phyloP scores from a whole-genome alignment of 2,888 invertebrate genomes.

The Byasa hedistus region DNA sequence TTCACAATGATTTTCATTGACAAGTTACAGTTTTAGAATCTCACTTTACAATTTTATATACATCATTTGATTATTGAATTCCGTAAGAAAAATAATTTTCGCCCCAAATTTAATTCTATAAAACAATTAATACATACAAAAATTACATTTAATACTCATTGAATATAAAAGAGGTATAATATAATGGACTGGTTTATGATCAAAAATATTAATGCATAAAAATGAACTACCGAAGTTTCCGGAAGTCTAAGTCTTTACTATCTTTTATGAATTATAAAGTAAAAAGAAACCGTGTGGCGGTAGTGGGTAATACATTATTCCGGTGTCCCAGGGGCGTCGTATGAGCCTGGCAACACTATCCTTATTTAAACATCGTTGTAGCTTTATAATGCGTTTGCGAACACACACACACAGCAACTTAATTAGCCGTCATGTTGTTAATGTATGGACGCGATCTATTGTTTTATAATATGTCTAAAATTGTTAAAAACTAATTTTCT shows the following conservation, averaged over 20 bases:
- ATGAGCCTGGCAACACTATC: slow-evolving; percentile 10
- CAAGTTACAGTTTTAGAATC: too few relatives aligned
- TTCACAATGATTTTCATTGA: too few relatives aligned
- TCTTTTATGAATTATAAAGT: slow-evolving; percentile 17
- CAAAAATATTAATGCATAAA: background rate
- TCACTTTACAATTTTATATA: too few relatives aligned
- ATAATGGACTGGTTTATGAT: background rate
- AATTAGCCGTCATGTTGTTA: slow-evolving; percentile 19
- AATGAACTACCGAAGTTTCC: background rate
- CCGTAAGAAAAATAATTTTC: too few relatives aligned
- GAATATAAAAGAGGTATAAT: too few relatives aligned
- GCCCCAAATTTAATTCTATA: too few relatives aligned
- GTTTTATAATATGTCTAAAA: background rate
- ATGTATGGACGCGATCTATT: slow-evolving; percentile 3
- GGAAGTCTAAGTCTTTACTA: slow-evolving; percentile 32
- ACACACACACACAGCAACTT: slow-evolving; percentile 6
- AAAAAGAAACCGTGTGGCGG: slow-evolving; percentile 9
- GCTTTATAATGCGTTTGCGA: slow-evolving; percentile 16
- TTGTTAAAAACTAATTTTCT: background rate
- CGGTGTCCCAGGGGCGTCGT: slow-evolving; percentile 15
- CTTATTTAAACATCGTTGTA: slow-evolving; percentile 5
- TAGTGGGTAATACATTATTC: slow-evolving; percentile 12
- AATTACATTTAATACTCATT: too few relatives aligned
- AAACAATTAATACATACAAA: too few relatives aligned
- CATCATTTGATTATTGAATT: too few relatives aligned